phyloP scores from a whole-genome alignment of 2,113 vertebrate genomes.

The Catharus fuscescens region DNA sequence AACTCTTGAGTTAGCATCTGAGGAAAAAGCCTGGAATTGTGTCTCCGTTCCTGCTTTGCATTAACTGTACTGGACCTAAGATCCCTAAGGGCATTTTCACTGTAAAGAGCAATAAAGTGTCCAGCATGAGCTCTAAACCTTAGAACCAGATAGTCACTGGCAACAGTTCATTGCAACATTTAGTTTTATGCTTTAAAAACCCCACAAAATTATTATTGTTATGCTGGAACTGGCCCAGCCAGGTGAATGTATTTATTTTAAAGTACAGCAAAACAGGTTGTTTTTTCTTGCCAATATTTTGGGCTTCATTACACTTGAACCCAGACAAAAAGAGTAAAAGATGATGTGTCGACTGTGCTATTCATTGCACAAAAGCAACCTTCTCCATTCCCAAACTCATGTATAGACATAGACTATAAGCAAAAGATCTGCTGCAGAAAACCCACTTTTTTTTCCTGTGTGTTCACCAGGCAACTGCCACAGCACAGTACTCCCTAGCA shows the following conservation, averaged over 20 bases:
- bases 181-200: neutral
- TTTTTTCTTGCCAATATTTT: neutral
- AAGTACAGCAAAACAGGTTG: neutral
- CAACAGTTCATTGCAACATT: neutral
- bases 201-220: neutral
- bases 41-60: neutral
- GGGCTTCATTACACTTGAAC: neutral
- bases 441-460: neutral
- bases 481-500: neutral
- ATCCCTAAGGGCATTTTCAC: neutral
- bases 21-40: neutral
- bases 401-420: neutral
- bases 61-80: neutral
- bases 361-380: neutral
- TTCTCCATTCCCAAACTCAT: neutral
- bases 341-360: neutral
- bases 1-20: neutral
- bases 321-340: neutral
- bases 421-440: neutral
- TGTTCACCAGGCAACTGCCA: neutral
- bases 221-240: neutral
- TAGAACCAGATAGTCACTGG: neutral
- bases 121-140: neutral
- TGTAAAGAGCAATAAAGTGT: neutral
- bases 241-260: conserved; percentile 14